phyloP scores from a whole-genome alignment of 2,113 vertebrate genomes.

The Nothoprocta perdicaria region DNA sequence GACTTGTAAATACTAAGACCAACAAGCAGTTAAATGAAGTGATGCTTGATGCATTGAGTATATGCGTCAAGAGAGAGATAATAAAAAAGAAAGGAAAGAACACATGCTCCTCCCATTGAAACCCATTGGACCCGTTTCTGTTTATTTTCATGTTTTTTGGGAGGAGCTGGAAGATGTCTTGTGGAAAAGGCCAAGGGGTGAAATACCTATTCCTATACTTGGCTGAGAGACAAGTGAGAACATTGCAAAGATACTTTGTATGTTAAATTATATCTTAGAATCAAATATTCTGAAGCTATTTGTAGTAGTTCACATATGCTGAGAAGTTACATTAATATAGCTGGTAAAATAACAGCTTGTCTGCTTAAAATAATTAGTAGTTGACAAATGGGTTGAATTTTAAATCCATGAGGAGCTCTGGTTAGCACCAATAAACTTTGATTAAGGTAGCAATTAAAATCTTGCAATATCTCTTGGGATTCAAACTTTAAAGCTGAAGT shows the following conservation, averaged over 20 bases:
- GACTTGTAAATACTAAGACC: not conserved
- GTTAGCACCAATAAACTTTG: conserved; percentile 33
- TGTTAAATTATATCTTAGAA: not conserved
- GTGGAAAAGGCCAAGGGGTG: not conserved
- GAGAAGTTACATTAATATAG: conserved; percentile 40
- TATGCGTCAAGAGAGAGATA: not conserved
- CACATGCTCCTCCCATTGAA: not conserved
- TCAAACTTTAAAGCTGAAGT: conserved; percentile 42
- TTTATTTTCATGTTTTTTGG: not conserved
- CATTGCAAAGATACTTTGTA: not conserved
- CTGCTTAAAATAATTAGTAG: conserved; percentile 71
- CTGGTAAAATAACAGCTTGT: conserved; percentile 65
- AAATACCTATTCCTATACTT: not conserved
- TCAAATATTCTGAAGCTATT: conserved; percentile 24
- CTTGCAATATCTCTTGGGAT: conserved; percentile 22
- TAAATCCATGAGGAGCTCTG: conserved; percentile 25
- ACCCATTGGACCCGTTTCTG: not conserved
- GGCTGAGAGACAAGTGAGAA: not conserved
- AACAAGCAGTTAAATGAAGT: not conserved
- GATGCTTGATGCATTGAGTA: not conserved
- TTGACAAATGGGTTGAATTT: conserved; percentile 57
- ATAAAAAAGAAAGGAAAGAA: not conserved
- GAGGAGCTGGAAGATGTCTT: not conserved
- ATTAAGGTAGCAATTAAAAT: conserved; percentile 50
- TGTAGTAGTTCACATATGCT: conserved; percentile 38